These are phyloP conservation scores for Eulimnadia texana DNA, from an alignment of 1,140 invertebrate genomes.

Conservation along the genomic window DNA sequence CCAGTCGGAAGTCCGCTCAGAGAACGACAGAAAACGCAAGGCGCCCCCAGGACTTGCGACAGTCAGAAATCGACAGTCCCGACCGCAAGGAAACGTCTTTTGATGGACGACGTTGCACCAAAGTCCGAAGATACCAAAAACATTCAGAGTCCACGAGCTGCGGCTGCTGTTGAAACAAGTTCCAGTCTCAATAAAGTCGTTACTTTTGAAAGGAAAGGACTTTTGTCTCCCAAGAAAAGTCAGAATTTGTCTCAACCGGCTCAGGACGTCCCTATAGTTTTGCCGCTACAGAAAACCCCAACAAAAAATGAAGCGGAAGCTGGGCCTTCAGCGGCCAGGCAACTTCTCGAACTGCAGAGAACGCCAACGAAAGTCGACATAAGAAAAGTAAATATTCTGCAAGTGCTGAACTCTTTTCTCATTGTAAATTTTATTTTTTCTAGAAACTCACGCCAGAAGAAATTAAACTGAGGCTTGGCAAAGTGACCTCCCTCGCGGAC, in stretches of 20 bases:
- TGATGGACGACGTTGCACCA: background rate
- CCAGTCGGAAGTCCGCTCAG: background rate
- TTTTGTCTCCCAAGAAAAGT: slow-evolving; percentile 3
- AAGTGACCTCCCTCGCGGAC: slow-evolving; percentile 10
- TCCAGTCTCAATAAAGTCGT: too few species aligned
- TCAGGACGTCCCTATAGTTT: background rate
- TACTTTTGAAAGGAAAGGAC: background rate
- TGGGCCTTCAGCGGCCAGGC: background rate
- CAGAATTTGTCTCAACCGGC: background rate
- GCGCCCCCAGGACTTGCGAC: background rate
- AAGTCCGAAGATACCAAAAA: background rate
- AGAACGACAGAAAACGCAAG: background rate
- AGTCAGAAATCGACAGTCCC: background rate
- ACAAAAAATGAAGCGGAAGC: background rate
- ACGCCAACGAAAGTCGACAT: background rate
- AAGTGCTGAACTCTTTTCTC: background rate
- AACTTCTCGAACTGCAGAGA: background rate
- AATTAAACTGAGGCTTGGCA: slow-evolving; percentile 11
- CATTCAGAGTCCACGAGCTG: too few species aligned
- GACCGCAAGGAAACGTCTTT: background rate
- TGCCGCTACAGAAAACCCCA: background rate
- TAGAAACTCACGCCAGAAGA: slow-evolving; percentile 14
- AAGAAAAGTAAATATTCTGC: background rate
- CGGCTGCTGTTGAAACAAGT: too few species aligned
- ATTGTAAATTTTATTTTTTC: background rate